phyloP scores from a whole-genome alignment of 30 jellyfish, hydroid and myxozoan genomes.

The Turritopsis rubra region DNA sequence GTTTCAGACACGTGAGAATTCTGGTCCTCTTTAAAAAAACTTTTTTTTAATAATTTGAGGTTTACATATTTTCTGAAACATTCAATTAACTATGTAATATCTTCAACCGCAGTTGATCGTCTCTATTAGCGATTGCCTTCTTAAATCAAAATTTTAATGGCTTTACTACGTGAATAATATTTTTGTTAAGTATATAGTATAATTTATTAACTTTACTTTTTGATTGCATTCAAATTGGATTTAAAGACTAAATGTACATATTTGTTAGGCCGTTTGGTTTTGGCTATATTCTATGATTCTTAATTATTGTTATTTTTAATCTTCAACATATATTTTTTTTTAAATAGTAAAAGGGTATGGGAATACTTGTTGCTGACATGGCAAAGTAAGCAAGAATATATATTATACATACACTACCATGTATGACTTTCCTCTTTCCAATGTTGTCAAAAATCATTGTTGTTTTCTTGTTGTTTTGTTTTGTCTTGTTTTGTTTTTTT shows the following conservation, averaged over 20 bases:
- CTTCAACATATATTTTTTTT: background rate
- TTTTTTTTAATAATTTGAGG: background rate
- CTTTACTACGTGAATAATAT: background rate
- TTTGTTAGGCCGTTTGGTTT: background rate
- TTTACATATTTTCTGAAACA: background rate
- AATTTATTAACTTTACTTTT: background rate
- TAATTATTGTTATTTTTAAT: no score
- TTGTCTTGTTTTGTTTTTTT: no score
- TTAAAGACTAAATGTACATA: background rate
- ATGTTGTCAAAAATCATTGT: no score
- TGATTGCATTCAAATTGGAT: background rate
- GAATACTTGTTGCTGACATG: no score
- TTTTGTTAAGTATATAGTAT: background rate
- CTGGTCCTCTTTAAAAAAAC: background rate
- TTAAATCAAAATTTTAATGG: background rate
- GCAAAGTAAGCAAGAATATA: no score
- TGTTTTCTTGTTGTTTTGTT: no score
- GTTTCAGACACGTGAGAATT: background rate
- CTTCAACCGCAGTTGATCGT: background rate
- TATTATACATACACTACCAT: no score
- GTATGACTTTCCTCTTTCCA: no score
- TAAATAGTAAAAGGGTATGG: no score
- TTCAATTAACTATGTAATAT: background rate
- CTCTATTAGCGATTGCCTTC: background rate
- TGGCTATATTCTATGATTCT: no score